Conservation (phyloP, 2,888 invertebrate species). For the Laothoe populi region DNA sequence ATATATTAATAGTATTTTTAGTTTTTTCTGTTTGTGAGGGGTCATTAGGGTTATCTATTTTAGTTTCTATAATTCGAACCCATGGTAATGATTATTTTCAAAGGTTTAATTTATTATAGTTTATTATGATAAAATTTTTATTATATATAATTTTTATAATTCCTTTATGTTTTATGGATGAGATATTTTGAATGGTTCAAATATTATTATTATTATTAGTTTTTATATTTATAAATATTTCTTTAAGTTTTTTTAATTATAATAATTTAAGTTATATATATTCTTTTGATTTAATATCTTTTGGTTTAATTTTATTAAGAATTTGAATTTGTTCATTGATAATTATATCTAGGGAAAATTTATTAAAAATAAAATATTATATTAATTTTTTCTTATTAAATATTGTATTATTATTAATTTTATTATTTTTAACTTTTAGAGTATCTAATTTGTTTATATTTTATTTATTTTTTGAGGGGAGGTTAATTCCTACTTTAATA, state of each 20-base stretch:
- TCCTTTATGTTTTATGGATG: conserved; percentile 78
- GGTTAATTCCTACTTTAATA: conserved; percentile 87
- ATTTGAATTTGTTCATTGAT: conserved; percentile 86
- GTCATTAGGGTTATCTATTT: conserved; percentile 86
- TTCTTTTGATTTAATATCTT: conserved; percentile 81
- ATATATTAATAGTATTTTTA: conserved; percentile 86
- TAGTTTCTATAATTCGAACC: conserved; percentile 85
- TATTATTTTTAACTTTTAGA: conserved; percentile 85
- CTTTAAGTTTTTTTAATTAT: conserved; percentile 61
- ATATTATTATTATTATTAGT: conserved; percentile 77
- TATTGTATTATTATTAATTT: conserved; percentile 79
- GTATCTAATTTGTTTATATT: conserved; percentile 86
- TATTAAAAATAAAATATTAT: conserved; percentile 73
- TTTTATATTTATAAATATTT: conserved; percentile 76
- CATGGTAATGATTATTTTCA: conserved; percentile 87
- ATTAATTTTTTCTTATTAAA: conserved; percentile 80
- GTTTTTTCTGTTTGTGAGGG: conserved; percentile 87
- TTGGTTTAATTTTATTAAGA: conserved; percentile 83
- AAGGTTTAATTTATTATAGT: conserved; percentile 80
- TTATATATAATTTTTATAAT: conserved; percentile 76
- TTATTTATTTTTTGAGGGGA: conserved; percentile 89
- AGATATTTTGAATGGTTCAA: conserved; percentile 83
- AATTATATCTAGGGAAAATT: conserved; percentile 82
- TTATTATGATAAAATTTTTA: conserved; percentile 83
- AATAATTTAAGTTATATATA: conserved; percentile 70